A percentile compares a stretch with the other conserved stretches of the same genome.
These are phyloP conservation scores for Artemia sinica DNA, from an alignment of 2,888 invertebrate species.

Conservation along the genomic window DNA sequence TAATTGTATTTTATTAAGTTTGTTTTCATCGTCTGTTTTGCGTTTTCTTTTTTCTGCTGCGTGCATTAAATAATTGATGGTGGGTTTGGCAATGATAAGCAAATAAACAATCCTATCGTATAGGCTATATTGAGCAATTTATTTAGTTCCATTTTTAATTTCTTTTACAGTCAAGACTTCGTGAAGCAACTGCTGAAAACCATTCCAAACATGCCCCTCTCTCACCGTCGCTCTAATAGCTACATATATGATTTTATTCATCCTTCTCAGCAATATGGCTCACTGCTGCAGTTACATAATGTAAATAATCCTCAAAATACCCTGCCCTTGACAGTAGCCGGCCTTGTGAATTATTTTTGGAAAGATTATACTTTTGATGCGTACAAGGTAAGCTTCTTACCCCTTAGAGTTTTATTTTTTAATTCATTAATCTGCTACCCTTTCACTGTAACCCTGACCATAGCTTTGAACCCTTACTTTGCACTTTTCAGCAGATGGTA, in stretches of 20 bases:
- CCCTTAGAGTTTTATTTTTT: conserved; percentile 15
- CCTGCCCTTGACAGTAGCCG: conserved; percentile 17
- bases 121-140: no score
- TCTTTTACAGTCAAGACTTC: neutral
- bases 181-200: neutral
- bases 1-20: no score
- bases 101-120: no score
- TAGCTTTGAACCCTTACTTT: neutral
- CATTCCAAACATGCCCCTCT: neutral
- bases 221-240: neutral
- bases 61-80: no score
- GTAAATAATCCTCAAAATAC: conserved; percentile 13
- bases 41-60: no score
- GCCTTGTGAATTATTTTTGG: conserved; percentile 17
- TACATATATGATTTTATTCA: conserved; percentile 4
- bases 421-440: no score
- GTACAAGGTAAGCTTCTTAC: conserved; percentile 11
- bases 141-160: no score
- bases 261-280: neutral
- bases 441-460: no score
- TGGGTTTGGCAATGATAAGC: no score
- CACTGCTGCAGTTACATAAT: neutral
- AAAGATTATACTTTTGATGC: conserved; percentile 18
- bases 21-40: no score
- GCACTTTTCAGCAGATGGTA: conserved; percentile 14